Conservation (phyloP, 2,113 vertebrate species). For the Pterophyllum scalare region DNA sequence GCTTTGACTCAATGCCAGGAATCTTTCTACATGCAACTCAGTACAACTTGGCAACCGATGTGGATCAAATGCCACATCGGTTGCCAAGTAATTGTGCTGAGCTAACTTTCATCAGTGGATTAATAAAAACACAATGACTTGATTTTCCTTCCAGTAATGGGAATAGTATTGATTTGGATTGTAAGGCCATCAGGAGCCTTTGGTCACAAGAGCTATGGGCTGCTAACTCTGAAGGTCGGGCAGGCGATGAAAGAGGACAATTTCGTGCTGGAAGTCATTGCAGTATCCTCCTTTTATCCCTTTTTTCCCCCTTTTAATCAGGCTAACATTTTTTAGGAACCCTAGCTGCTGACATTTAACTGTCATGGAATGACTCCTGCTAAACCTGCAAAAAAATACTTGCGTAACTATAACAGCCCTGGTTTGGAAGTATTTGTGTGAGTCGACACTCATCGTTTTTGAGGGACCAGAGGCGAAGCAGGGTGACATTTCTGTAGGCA, state of each 20-base stretch:
- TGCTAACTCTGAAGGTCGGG: slow-evolving; percentile 43
- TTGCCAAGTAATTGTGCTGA: background rate
- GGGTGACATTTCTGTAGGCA: slow-evolving; percentile 72
- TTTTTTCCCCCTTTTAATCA: slow-evolving; percentile 17
- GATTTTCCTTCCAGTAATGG: slow-evolving; percentile 18
- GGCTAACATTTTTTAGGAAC: background rate
- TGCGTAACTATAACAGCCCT: slow-evolving; percentile 8
- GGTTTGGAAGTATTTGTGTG: background rate
- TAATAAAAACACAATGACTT: background rate
- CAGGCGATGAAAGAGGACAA: background rate
- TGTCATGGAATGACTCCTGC: background rate
- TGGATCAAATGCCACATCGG: too few relatives aligned
- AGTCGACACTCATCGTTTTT: slow-evolving; percentile 25
- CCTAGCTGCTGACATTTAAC: slow-evolving; percentile 45
- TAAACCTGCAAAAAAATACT: slow-evolving; percentile 34
- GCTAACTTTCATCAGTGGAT: background rate
- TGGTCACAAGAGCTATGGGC: background rate
- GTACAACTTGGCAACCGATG: background rate
- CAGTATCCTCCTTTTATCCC: background rate
- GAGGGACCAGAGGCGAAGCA: slow-evolving; percentile 25
- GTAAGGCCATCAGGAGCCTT: background rate
- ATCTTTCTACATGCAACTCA: background rate
- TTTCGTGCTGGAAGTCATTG: background rate
- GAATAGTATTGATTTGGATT: background rate
- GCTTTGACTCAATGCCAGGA: background rate